Percentiles rank a stretch among this genome's conserved stretches.
Conservation (phyloP, 2,888 invertebrate species). For the Sarcophaga rosellei region DNA sequence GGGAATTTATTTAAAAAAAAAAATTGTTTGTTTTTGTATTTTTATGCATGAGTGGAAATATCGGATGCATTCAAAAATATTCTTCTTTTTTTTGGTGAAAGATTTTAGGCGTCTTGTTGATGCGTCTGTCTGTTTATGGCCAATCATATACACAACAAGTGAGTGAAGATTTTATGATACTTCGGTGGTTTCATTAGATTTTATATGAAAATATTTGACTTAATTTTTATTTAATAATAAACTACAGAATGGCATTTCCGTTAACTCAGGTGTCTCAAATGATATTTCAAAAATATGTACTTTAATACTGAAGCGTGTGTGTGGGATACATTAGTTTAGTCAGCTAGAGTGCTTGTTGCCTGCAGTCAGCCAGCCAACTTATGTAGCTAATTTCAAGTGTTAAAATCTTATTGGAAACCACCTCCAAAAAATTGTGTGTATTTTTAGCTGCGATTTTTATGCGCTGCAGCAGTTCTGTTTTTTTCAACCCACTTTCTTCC, state of each 20-base stretch:
- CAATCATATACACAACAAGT: neutral
- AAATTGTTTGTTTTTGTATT: neutral
- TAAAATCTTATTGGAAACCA: constrained; percentile 6
- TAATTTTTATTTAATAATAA: neutral
- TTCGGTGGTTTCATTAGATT: neutral
- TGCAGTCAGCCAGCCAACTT: too few relatives aligned
- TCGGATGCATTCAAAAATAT: constrained; percentile 23
- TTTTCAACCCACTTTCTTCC: constrained; percentile 63
- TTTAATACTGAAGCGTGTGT: neutral
- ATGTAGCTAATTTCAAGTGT: too few relatives aligned
- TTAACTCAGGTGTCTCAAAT: constrained; percentile 1
- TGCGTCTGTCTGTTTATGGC: neutral
- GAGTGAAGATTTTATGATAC: neutral
- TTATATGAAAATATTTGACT: neutral
- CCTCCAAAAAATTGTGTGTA: constrained; percentile 13
- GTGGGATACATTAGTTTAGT: neutral
- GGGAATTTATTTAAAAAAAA: too few relatives aligned
- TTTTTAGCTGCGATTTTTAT: neutral
- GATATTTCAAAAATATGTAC: too few relatives aligned
- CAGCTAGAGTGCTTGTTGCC: too few relatives aligned
- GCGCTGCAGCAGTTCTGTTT: constrained; percentile 6
- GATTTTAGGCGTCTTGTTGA: neutral
- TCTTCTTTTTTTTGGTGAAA: neutral
- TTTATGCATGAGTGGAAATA: constrained; percentile 30
- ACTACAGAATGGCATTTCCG: neutral